Conservation (phyloP, 2,888 invertebrate genomes). For the Blomia tropicalis region DNA sequence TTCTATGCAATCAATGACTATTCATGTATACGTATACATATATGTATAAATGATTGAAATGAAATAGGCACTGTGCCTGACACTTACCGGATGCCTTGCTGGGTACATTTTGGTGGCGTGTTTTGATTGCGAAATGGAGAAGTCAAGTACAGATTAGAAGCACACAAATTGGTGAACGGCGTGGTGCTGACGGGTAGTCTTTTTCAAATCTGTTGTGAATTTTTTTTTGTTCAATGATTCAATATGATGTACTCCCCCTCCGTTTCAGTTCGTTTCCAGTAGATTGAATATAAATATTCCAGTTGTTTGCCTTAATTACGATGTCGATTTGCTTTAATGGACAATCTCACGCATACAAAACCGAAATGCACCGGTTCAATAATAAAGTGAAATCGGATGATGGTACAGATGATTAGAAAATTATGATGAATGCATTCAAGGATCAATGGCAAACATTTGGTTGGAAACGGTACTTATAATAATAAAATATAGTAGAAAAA, state of each 20-base stretch:
- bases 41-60: too few relatives aligned
- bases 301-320: conserved; percentile 8
- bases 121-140: neutral
- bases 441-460: too few relatives aligned
- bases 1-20: neutral
- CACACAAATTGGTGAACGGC: conserved; percentile 12
- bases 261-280: neutral
- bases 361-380: too few relatives aligned
- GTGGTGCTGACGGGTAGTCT: conserved; percentile 9
- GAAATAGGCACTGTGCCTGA: conserved; percentile 1
- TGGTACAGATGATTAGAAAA: neutral
- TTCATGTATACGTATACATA: neutral
- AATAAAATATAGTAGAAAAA: too few relatives aligned
- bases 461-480: too few relatives aligned
- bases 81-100: conserved; percentile 26
- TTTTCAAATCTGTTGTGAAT: conserved; percentile 2
- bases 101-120: conserved; percentile 23
- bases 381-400: neutral
- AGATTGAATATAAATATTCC: neutral
- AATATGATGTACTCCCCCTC: too few relatives aligned
- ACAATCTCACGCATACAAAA: conserved; percentile 15
- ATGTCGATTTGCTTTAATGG: conserved; percentile 14
- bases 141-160: conserved; percentile 8
- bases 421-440: too few relatives aligned
- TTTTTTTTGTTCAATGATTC: too few relatives aligned